These are phyloP conservation scores for Osmerus eperlanus DNA, from an alignment of 2,113 vertebrate genomes.

Conservation along the genomic window DNA sequence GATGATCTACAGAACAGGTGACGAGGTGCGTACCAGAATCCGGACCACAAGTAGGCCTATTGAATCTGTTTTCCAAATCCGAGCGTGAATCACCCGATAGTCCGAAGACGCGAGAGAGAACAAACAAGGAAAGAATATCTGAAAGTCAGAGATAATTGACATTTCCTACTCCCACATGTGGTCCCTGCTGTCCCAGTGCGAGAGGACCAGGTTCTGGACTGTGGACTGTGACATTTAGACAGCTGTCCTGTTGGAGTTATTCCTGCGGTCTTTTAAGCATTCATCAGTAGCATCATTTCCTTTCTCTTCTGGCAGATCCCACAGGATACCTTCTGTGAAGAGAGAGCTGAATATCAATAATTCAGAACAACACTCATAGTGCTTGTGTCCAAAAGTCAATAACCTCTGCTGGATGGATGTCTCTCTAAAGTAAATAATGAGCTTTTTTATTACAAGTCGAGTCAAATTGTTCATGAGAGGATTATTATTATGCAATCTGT, in stretches of 20 bases:
- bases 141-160: constrained; percentile 58
- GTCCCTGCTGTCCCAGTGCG: constrained; percentile 51
- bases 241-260: constrained; percentile 58
- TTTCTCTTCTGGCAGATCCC: constrained; percentile 14
- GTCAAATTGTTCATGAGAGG: background rate
- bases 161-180: constrained; percentile 57
- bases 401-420: background rate
- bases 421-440: background rate
- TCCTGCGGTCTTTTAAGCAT: constrained; percentile 54
- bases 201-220: constrained; percentile 56
- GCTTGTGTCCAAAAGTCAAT: background rate
- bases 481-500: background rate
- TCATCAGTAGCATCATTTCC: constrained; percentile 35
- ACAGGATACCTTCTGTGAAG: constrained; percentile 20
- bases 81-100: background rate
- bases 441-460: background rate
- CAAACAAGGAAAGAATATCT: constrained; percentile 6
- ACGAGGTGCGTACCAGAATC: too few relatives aligned
- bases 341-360: constrained; percentile 10
- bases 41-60: too few relatives aligned
- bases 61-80: too few relatives aligned
- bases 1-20: too few relatives aligned
- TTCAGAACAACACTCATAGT: constrained; percentile 8
- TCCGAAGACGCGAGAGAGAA: constrained; percentile 44
- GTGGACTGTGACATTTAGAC: constrained; percentile 71